Base-by-base conservation (phyloP, 2,113 vertebrate genomes). In the Sander lucioperca region DNA sequence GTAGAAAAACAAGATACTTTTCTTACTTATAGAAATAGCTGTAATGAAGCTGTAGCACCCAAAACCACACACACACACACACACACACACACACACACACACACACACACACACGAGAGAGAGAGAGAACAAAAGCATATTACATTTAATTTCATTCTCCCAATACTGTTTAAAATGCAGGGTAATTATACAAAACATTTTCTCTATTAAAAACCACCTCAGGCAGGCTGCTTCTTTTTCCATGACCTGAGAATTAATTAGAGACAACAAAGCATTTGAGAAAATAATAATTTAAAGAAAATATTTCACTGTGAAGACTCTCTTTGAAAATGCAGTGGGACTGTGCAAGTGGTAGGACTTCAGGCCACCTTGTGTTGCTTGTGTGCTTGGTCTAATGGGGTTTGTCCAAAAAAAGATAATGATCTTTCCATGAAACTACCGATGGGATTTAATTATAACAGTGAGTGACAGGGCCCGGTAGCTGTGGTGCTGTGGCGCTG, bases 371-470 rank as follows among this genome's bases (percentile, higher is more conserved):
- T 68, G 63, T 80, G 75, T 25, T 66, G 43, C 43, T n/a, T 23
- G 56, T 27, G 33, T 10, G 64, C 39, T 71, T 58, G 56, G 45
- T 74, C 15, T 88, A 83, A 81, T 81, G 56, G 58, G 87, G 85
- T 88, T 77, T 73, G 79, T 86, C 72, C 51, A 83, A 43, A 78
- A 78, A 70, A 56, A 64, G 64, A 88, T 48, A 82, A 86, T 57
- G 78, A 68, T 66, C 74, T 81, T 74, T 87, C 74, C 2, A 8
- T 2, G 67, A 83, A 86, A 36, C 63, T 74, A 78, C 75, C 58
- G n/a, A 23, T 77, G 81, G 83, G 81, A 88, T 74, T 81, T 85
- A 84, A 89, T 91, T 90, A 43, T 43, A 91, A 77, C 72, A 76
- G 71, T 57, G 74, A 91, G 23, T 80, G 87, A 84, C 82, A 65